Percentiles rank a stretch among this genome's conserved stretches.
Conservation (phyloP, 2,888 invertebrate genomes). For the Luperina nickerlii region DNA sequence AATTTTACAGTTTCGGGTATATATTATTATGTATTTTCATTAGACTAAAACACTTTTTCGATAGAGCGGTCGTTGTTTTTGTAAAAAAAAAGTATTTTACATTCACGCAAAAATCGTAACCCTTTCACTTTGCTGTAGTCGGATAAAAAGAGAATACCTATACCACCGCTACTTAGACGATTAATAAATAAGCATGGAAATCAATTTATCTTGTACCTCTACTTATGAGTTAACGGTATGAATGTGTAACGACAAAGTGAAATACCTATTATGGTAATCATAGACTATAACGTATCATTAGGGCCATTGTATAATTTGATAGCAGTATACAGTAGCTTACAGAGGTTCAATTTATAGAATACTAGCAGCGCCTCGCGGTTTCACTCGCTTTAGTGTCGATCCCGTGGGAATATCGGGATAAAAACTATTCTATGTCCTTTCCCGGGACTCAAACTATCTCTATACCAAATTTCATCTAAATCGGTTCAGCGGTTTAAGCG, state of each 20-base stretch:
- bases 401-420: too few relatives aligned
- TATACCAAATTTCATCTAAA: too few relatives aligned
- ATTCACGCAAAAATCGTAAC: not conserved
- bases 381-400: too few relatives aligned
- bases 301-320: slow-evolving; percentile 47
- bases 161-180: not conserved
- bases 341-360: not conserved
- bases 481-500: too few relatives aligned
- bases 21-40: too few relatives aligned
- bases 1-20: too few relatives aligned
- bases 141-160: too few relatives aligned
- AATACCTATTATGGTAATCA: slow-evolving; percentile 54
- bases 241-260: slow-evolving; percentile 46
- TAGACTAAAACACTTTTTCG: too few relatives aligned
- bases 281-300: slow-evolving; percentile 56
- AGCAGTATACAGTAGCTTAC: slow-evolving; percentile 32
- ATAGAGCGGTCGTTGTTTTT: too few relatives aligned
- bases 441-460: too few relatives aligned
- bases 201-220: slow-evolving; percentile 35
- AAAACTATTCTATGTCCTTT: too few relatives aligned
- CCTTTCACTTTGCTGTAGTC: not conserved
- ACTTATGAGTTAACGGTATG: slow-evolving; percentile 23
- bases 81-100: not conserved
- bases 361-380: too few relatives aligned
- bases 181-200: slow-evolving; percentile 44